Evolutionary conservation across 1,140 invertebrate genomes (phyloP).

Genomic region (Diorhabda elongata): DNA sequence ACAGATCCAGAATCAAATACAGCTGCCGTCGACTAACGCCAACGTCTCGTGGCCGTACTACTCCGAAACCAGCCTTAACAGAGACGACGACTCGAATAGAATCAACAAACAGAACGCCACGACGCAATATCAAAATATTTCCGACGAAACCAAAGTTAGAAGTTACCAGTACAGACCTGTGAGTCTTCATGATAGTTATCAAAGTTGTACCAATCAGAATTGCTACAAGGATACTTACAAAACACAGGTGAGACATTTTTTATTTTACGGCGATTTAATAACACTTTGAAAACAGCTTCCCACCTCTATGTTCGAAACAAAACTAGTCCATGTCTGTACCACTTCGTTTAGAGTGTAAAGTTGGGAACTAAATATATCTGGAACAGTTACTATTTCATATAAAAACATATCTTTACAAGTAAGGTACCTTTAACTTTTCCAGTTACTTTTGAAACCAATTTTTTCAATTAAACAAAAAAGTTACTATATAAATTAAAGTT

Average conservation of each 20-base stretch:
- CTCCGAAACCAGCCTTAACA: conserved; percentile 51
- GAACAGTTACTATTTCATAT: too few species aligned
- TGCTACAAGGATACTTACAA: conserved; percentile 44
- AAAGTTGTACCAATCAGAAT: conserved; percentile 53
- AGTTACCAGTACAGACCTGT: conserved; percentile 47
- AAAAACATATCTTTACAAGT: too few species aligned
- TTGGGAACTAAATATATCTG: too few species aligned
- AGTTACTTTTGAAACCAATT: too few species aligned
- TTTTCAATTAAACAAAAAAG: too few species aligned
- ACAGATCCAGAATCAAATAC: conserved; percentile 68
- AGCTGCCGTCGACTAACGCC: conserved; percentile 49
- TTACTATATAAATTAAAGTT: too few species aligned
- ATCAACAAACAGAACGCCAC: conserved; percentile 35
- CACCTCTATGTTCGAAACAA: too few species aligned
- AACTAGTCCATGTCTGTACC: too few species aligned
- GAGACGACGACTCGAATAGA: conserved; percentile 29
- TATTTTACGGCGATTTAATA: too few species aligned
- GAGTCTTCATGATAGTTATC: conserved; percentile 48
- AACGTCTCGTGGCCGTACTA: conserved; percentile 58
- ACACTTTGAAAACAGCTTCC: too few species aligned
- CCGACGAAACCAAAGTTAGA: conserved; percentile 35
- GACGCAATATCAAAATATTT: conserved; percentile 34
- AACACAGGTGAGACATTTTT: conserved; percentile 25
- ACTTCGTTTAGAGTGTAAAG: too few species aligned
- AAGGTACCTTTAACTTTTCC: too few species aligned